Base-by-base conservation (phyloP, 2,797 vertebrate genomes). In the Spatula clypeata region DNA sequence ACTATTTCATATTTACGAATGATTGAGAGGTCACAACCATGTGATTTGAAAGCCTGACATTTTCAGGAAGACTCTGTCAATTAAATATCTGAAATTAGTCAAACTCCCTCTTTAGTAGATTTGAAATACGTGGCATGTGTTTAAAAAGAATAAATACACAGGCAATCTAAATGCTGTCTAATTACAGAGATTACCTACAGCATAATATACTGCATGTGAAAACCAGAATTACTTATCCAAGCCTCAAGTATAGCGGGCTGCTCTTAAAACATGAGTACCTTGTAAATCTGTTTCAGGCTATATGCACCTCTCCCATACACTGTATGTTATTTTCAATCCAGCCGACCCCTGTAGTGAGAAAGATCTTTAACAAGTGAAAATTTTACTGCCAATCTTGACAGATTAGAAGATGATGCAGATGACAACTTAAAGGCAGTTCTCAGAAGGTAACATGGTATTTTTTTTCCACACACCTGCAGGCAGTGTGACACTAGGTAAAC, bases 321-420 rank as follows among this genome's bases (percentile, higher is more conserved):
- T 5, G 4, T 9, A 79, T 4, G 0, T n/a, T 65, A 54, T 27
- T 94, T 72, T 61, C 70, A 74, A 7, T 0, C 2, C 58, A 86
- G 54, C 57, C 87, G n/a, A 80, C 36, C 53, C 90, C 67, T 65
- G 81, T 54, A 74, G 67, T 0, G 27, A 74, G 26, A 49, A 92
- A 47, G 20, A 42, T 87, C 77, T 85, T 85, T 45, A 94, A 85
- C 32, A 92, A 91, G 47, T 45, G 13, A 57, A 87, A 87, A 72
- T 65, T 71, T 42, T 76, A 18, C 88, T 93, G 83, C 60, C 36
- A 55, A 49, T 89, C 86, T 74, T 74, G 75, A 92, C 71, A 91
- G 67, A 62, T 91, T 49, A 89, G 86, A 79, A 93, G 83, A 87
- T 71, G 77, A 82, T 87, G 90, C 88, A 95, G 81, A 80, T 91